Evolutionary conservation across 2,888 invertebrate genomes (phyloP).

Genomic region (Incurvaria masculella): DNA sequence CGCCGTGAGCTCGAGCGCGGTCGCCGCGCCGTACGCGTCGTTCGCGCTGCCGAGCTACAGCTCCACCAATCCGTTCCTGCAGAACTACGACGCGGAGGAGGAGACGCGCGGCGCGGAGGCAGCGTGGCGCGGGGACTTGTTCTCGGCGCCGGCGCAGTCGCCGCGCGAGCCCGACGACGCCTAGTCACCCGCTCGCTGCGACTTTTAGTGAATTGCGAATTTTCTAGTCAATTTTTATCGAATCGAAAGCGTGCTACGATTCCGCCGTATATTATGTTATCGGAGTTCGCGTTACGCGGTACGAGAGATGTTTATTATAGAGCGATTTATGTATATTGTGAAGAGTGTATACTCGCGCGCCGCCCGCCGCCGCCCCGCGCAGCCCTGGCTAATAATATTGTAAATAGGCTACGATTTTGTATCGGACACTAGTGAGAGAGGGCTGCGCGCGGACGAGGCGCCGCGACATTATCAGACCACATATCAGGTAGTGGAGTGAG

Average conservation of each 20-base stretch:
- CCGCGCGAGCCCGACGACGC: background rate
- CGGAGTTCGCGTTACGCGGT: slow-evolving; percentile 38
- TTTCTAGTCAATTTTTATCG: slow-evolving; percentile 54
- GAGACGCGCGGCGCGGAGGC: slow-evolving; percentile 32
- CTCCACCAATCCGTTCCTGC: slow-evolving; percentile 61
- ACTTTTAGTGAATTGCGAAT: slow-evolving; percentile 33
- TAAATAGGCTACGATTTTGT: background rate
- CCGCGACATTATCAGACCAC: background rate
- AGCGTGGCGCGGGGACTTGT: slow-evolving; percentile 48
- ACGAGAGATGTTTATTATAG: background rate
- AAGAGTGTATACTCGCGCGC: background rate
- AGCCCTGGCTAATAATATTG: slow-evolving; percentile 1
- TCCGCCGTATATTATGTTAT: slow-evolving; percentile 50
- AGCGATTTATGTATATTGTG: slow-evolving; percentile 1
- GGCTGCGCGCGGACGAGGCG: background rate
- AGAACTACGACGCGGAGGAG: slow-evolving; percentile 51
- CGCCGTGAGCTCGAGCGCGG: slow-evolving; percentile 38
- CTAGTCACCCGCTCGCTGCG: background rate
- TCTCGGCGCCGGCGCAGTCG: slow-evolving; percentile 27
- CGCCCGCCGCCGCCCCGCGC: slow-evolving; percentile 9
- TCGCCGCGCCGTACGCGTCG: background rate
- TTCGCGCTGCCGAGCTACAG: slow-evolving; percentile 39
- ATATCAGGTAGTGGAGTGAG: background rate
- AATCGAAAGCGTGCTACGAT: slow-evolving; percentile 50
- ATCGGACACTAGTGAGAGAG: slow-evolving; percentile 1